Conservation (phyloP, 2,888 invertebrate species). For the Drosophila austrosaltans region DNA sequence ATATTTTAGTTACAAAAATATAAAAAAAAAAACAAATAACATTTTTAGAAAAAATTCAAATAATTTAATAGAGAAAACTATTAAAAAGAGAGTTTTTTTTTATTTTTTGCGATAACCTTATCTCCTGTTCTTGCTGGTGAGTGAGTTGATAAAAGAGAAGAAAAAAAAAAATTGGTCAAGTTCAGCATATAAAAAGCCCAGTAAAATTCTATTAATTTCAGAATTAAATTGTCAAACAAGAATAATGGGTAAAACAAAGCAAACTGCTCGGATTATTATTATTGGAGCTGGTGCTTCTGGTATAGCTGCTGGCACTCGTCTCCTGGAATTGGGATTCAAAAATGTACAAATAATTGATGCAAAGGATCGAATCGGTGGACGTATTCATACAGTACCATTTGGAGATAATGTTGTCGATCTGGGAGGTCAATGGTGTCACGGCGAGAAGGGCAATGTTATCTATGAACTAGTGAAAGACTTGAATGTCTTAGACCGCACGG, state of each 20-base stretch:
- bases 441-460: conserved; percentile 87
- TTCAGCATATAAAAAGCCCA: conserved; percentile 6
- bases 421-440: conserved; percentile 90
- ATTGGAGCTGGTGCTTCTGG: conserved; percentile 83
- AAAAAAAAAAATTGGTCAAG: too few relatives aligned
- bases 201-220: neutral
- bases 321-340: conserved; percentile 82
- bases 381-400: conserved; percentile 85
- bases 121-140: neutral
- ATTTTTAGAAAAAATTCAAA: neutral
- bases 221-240: neutral
- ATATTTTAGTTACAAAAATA: neutral
- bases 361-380: conserved; percentile 87
- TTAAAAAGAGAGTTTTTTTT: neutral
- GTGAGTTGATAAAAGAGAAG: neutral
- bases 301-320: conserved; percentile 82
- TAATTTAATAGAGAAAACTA: neutral
- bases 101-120: neutral
- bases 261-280: conserved; percentile 78
- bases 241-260: conserved; percentile 42
- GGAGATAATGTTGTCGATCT: conserved; percentile 87
- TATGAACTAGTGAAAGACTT: conserved; percentile 84
- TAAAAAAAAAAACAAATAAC: neutral
- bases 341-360: conserved; percentile 86
- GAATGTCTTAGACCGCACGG: conserved; percentile 71